Evolutionary conservation across 2,888 invertebrate species (phyloP).

Genomic region (Tipula helvola): DNA sequence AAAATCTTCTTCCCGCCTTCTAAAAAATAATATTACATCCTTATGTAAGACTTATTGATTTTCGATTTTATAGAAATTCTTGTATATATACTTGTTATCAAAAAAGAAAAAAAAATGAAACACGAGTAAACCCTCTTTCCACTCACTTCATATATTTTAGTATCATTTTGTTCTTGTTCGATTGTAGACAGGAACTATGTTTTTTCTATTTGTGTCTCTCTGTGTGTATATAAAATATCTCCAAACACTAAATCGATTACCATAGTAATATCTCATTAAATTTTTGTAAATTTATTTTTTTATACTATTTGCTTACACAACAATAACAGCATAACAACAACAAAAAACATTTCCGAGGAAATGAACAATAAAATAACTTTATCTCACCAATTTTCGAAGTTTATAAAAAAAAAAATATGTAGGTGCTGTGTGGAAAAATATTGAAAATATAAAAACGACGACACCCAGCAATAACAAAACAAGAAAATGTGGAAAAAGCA

Average conservation of each 20-base stretch:
- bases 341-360: neutral
- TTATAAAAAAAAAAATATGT: neutral
- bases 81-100: neutral
- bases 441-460: neutral
- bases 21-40: neutral
- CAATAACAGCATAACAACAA: neutral
- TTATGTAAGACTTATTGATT: neutral
- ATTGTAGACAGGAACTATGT: neutral
- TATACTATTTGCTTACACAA: neutral
- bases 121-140: neutral
- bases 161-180: neutral
- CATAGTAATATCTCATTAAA: neutral
- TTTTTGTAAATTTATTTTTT: neutral
- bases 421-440: neutral
- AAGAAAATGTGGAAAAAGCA: neutral
- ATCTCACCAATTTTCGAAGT: neutral
- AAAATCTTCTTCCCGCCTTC: neutral
- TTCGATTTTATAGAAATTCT: neutral
- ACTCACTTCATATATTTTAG: neutral
- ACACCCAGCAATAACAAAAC: neutral
- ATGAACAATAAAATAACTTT: neutral
- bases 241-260: neutral
- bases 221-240: neutral
- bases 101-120: neutral
- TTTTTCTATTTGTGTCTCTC: neutral